Base-by-base conservation (phyloP, 2,797 vertebrate genomes). In the Tympanoctomys barrerae region DNA sequence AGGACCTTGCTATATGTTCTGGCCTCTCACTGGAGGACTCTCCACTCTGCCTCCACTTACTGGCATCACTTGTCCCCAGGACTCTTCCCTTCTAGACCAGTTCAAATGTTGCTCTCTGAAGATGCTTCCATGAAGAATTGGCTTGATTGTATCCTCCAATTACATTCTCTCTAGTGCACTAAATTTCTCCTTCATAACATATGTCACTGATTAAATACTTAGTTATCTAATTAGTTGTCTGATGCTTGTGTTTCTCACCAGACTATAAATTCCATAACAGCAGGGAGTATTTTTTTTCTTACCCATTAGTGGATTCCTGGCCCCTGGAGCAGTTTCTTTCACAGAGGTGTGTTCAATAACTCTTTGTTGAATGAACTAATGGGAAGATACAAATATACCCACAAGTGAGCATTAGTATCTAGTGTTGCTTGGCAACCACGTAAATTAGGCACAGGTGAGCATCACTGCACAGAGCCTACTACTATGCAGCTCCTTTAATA, bases 351-450 rank as follows among this genome's bases (percentile, higher is more conserved):
- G 28, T 33, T 79, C 19, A 21, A 36, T 84, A 94, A 79, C 7
- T 93, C 22, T 73, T 83, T 71, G 21, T 62, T 70, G 59, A 94
- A 71, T 92, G 13, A 89, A 82, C n/a, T 92, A 75, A 64, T 42
- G 33, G 5, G 71, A 62, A 89, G 33, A 82, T 92, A 64, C 61
- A 83, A 93, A 83, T 83, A 54, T 16, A 13, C 36, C 28, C 64
- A 66, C 9, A 84, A 84, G 73, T 75, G 19, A 68, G 9, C 21
- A 66, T 88, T 61, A 49, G 31, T 54, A 24, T 46, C 59, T 61
- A 71, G 39, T 14, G 2, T 75, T n/a, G 28, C 24, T 80, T 73
- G 64, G n/a, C 28, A 88, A 59, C 19, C 39, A 42, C 19, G 22
- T 61, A 83, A 61, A 81, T 93, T 39, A 83, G 36, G 70, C 36